phyloP scores from a whole-genome alignment of 53 echinoderm and acorn worm species.

The Apostichopus leukothele region DNA sequence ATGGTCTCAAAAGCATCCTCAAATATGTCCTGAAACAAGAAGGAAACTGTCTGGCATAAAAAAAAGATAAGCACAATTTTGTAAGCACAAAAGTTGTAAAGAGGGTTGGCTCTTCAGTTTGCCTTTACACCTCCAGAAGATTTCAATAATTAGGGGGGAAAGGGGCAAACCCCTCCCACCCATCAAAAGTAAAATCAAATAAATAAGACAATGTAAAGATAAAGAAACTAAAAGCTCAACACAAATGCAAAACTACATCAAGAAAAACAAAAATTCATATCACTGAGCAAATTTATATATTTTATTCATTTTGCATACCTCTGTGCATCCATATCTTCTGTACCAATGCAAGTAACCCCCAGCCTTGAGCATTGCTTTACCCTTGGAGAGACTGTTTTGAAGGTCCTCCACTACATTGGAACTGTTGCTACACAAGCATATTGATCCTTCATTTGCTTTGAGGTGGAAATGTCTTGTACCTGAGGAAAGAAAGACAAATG shows the following conservation, averaged over 20 bases:
- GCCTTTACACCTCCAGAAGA: too few relatives aligned
- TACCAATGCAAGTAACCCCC: slow-evolving; percentile 91
- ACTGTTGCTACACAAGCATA: slow-evolving; percentile 67
- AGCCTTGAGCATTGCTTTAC: slow-evolving; percentile 69
- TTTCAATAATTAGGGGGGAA: too few relatives aligned
- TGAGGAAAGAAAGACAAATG: slow-evolving; percentile 11
- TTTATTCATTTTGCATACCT: slow-evolving; percentile 42
- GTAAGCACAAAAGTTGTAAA: not conserved
- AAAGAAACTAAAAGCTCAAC: not conserved
- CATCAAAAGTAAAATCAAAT: not conserved
- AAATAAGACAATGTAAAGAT: too few relatives aligned
- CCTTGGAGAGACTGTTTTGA: slow-evolving; percentile 33
- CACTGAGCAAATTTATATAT: not conserved
- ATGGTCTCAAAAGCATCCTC: slow-evolving; percentile 35
- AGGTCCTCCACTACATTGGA: slow-evolving; percentile 50
- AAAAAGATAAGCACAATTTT: not conserved
- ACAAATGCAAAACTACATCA: not conserved
- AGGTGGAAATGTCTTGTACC: slow-evolving; percentile 49
- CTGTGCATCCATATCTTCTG: slow-evolving; percentile 74
- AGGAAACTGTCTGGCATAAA: not conserved
- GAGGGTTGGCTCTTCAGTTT: too few relatives aligned
- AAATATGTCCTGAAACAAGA: slow-evolving; percentile 23
- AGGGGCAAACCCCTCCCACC: not conserved
- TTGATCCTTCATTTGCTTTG: slow-evolving; percentile 46
- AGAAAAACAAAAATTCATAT: not conserved